Evolutionary conservation across 64 coral and sea anemone species (phyloP).

Genomic region (Hydrozoanthus tunicans): DNA sequence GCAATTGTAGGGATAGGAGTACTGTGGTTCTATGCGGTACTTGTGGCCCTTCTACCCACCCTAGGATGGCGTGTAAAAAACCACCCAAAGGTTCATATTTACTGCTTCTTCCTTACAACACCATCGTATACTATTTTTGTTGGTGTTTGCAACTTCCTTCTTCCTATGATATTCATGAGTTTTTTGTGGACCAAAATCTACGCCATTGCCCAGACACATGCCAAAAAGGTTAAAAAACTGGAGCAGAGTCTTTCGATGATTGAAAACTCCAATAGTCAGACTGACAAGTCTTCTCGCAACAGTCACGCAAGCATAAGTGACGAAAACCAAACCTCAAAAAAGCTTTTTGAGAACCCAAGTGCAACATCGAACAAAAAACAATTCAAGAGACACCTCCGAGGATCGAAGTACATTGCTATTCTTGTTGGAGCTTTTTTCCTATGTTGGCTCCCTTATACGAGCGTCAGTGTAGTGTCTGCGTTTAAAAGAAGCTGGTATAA

Average conservation of each 20-base stretch:
- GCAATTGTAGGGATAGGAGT: constrained; percentile 52
- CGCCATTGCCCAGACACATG: constrained; percentile 78
- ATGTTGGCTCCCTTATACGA: constrained; percentile 81
- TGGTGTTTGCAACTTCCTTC: constrained; percentile 71
- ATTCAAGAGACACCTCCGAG: constrained; percentile 65
- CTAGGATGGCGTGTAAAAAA: constrained; percentile 57
- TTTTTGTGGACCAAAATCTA: constrained; percentile 85
- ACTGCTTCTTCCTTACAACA: constrained; percentile 44
- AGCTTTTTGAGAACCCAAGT: constrained; percentile 3
- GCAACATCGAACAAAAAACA: constrained; percentile 60
- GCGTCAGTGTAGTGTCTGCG: constrained; percentile 29
- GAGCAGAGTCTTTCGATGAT: constrained; percentile 79
- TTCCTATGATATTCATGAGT: constrained; percentile 86
- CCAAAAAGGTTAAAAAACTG: constrained; percentile 72
- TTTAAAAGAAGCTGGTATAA: constrained; percentile 36
- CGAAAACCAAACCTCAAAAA: constrained; percentile 33
- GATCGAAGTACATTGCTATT: constrained; percentile 88
- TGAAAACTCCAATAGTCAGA: constrained; percentile 69
- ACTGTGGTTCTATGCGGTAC: constrained; percentile 77
- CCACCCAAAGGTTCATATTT: neutral
- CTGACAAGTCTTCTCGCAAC: constrained; percentile 58
- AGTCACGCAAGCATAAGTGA: constrained; percentile 50
- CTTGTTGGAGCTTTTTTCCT: constrained; percentile 84
- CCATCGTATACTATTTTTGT: constrained; percentile 57
- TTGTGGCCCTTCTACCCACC: constrained; percentile 62